Conservation (phyloP, 2,797 vertebrate species). For the Percopsis omiscomaycus region DNA sequence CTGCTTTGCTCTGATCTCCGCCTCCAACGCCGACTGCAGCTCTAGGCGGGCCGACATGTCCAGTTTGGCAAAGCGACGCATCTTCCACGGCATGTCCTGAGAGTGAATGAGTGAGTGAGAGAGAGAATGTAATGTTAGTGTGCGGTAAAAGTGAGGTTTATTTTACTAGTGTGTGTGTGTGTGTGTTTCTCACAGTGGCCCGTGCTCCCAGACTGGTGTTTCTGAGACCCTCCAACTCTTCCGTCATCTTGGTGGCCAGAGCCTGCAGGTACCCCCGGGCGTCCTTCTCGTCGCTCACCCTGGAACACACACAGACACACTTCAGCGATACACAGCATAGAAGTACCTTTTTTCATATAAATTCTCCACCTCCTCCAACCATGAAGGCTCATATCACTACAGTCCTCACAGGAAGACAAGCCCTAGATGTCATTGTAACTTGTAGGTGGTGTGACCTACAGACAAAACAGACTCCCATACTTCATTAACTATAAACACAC, state of each 20-base stretch:
- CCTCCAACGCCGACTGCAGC: conserved; percentile 94
- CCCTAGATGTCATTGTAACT: not conserved
- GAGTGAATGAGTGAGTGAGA: not conserved
- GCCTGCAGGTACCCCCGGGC: conserved; percentile 97
- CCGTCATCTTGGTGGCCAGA: conserved; percentile 97
- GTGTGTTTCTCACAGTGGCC: conserved; percentile 83
- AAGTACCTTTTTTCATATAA: too few relatives aligned
- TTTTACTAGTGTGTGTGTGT: conserved; percentile 2
- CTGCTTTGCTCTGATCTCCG: conserved; percentile 97
- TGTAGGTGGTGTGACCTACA: not conserved
- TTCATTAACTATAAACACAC: not conserved
- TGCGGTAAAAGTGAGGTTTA: not conserved
- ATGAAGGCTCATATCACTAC: not conserved
- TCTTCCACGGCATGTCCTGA: conserved; percentile 99
- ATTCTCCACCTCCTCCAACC: too few relatives aligned
- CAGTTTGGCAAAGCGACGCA: conserved; percentile 96
- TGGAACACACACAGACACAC: conserved; percentile 49
- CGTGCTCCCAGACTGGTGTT: conserved; percentile 93
- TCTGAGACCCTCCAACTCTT: conserved; percentile 93
- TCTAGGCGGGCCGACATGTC: conserved; percentile 98
- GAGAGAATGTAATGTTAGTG: not conserved
- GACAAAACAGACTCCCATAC: not conserved
- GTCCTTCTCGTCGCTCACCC: conserved; percentile 99
- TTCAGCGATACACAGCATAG: not conserved
- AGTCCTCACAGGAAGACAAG: not conserved